phyloP scores from a whole-genome alignment of 2,888 invertebrate species.

The Listrodromus nycthemerus region DNA sequence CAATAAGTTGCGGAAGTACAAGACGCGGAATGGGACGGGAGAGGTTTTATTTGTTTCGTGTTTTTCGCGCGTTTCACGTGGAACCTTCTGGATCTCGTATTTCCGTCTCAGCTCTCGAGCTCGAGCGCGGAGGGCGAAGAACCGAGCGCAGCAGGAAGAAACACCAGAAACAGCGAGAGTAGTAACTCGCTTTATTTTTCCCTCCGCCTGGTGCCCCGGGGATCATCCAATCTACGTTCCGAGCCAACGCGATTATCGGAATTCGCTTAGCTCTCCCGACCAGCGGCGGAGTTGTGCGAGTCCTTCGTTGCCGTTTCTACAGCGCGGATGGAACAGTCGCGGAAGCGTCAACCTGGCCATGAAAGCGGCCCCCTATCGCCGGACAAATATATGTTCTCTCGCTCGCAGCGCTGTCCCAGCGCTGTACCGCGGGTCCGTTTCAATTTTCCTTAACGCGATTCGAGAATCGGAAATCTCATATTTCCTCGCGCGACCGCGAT shows the following conservation, averaged over 20 bases:
- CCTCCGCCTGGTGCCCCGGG: constrained; percentile 40
- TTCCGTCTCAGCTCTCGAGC: constrained; percentile 37
- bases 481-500: constrained; percentile 37
- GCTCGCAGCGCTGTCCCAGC: background rate
- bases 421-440: constrained; percentile 62
- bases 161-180: constrained; percentile 15
- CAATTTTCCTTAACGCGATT: constrained; percentile 67
- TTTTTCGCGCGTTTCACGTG: constrained; percentile 61
- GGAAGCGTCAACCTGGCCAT: constrained; percentile 40
- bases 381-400: constrained; percentile 60
- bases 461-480: constrained; percentile 55
- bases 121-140: background rate
- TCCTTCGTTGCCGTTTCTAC: constrained; percentile 34
- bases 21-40: constrained; percentile 13
- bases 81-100: constrained; percentile 51
- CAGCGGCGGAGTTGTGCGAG: constrained; percentile 36
- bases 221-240: constrained; percentile 72
- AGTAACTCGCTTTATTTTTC: constrained; percentile 64
- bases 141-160: background rate
- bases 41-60: constrained; percentile 63
- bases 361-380: constrained; percentile 5
- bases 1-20: background rate
- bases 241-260: constrained; percentile 79
- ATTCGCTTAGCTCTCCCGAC: constrained; percentile 76
- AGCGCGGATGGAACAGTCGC: constrained; percentile 33